Base-by-base conservation (phyloP, 2,888 invertebrate genomes). In the Leistus spinibarbis region DNA sequence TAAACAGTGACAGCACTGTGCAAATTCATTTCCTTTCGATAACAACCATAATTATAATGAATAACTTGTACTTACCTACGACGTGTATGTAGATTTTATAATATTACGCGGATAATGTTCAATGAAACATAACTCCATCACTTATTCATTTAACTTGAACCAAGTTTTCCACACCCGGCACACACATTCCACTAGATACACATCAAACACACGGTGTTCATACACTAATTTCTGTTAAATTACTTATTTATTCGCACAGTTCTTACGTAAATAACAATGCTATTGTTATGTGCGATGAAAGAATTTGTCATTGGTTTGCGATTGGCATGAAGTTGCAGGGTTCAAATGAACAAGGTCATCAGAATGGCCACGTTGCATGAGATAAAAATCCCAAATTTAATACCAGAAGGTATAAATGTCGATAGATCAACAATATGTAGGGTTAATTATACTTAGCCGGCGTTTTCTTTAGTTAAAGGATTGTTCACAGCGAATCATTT, bases 241-340 rank as follows among this genome's bases (percentile, higher is more conserved):
- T 69, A 64, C 68, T 76, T 66, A 65, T 13, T 67, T 72, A 66
- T 67, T 74, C 40, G 63, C 66, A 63, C 68, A 24, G 68, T 75
- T 77, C 78, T 78, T 77, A 78, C 78, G 76, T 74, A 70, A 78
- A 78, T 65, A 77, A 69, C 69, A 77, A 77, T 76, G 74, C 66
- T 70, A 78, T 74, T 74, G 77, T 77, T 77, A 78, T 78, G 23
- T 73, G 24, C 54, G 22, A 70, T 70, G 66, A 76, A 71, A 71
- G 69, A 75, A 75, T 71, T 76, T 69, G 70, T 68, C 70, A 73
- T 72, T 75, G 67, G 69, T 65, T 22, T 54, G 56, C 70, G 40
- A 73, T 69, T 62, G 63, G 60, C 16, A 68, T 71, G 77, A 75
- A 68, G 70, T 69, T 76, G 56, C 64, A 40, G 68, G 75, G 74